Conservation (phyloP, 2,113 vertebrate species). For the Pachycephala philippinensis region DNA sequence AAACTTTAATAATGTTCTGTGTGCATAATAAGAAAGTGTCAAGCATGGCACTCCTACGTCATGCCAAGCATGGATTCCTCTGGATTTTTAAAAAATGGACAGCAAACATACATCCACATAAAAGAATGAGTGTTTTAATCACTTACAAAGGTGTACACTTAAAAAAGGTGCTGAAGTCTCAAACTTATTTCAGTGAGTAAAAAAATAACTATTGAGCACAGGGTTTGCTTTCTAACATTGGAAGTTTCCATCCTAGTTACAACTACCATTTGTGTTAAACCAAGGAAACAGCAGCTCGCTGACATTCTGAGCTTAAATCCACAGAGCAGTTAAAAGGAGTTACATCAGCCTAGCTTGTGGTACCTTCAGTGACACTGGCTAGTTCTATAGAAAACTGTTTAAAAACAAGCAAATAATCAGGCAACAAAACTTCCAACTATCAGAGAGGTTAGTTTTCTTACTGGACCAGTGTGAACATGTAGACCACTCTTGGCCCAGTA, state of each 20-base stretch:
- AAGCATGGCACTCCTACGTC: not conserved
- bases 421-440: not conserved
- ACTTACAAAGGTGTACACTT: not conserved
- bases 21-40: not conserved
- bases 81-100: not conserved
- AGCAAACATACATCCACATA: not conserved
- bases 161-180: not conserved
- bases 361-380: not conserved
- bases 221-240: not conserved
- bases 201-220: not conserved
- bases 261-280: not conserved
- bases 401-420: not conserved
- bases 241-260: not conserved
- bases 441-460: not conserved
- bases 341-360: not conserved
- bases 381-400: not conserved
- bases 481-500: not conserved
- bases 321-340: not conserved
- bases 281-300: not conserved
- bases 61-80: not conserved
- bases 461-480: not conserved
- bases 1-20: not conserved
- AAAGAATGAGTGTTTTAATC: not conserved
- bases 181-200: not conserved
- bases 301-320: not conserved